phyloP scores from a whole-genome alignment of 2,797 vertebrate species.

The Pithecia hirsuta region DNA sequence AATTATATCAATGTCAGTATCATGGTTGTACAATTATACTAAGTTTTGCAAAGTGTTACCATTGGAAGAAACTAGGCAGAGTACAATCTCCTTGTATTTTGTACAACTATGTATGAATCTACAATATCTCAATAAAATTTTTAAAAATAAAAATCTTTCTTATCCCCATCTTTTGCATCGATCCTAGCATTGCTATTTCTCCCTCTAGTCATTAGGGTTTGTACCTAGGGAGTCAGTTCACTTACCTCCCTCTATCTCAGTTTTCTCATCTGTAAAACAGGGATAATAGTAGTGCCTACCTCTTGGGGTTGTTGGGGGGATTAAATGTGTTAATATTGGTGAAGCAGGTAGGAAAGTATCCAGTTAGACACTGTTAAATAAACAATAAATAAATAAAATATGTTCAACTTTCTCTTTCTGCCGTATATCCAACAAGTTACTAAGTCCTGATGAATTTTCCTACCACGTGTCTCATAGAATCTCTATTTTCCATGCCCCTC shows the following conservation, averaged over 20 bases:
- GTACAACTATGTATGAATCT: not conserved
- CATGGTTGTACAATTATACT: not conserved
- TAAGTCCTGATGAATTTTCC: not conserved
- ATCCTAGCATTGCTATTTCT: not conserved
- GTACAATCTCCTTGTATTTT: not conserved
- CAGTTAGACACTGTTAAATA: not conserved
- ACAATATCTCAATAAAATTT: not conserved
- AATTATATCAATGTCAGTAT: not conserved
- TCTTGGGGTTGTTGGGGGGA: not conserved
- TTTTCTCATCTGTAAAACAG: not conserved
- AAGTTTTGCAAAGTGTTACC: not conserved
- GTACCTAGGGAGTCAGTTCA: not conserved
- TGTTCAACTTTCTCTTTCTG: not conserved
- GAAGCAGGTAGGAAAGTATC: not conserved
- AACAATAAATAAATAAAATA: not conserved
- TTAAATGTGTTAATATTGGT: not conserved
- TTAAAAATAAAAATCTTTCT: not conserved
- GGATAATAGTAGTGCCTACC: not conserved
- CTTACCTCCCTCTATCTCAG: not conserved
- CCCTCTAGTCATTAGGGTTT: not conserved
- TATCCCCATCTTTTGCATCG: not conserved
- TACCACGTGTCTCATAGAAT: not conserved
- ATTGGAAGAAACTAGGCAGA: not conserved
- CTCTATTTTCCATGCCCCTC: not conserved
- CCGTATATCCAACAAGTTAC: not conserved